These are phyloP conservation scores for Uropsilus gracilis DNA, from an alignment of 2,113 vertebrate genomes.

Conservation along the genomic window DNA sequence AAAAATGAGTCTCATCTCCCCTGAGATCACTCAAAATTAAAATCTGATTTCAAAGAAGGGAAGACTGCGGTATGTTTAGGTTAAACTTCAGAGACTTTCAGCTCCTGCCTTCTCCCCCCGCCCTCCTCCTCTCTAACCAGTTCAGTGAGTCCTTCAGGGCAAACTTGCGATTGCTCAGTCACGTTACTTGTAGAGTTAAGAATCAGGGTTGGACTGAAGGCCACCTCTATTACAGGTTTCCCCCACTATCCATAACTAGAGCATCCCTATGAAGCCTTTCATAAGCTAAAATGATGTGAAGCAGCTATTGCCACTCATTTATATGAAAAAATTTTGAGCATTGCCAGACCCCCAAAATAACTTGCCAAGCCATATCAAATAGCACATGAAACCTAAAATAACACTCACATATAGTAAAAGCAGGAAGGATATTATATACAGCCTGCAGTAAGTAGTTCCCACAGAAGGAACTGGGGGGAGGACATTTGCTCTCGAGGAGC, in stretches of 20 bases:
- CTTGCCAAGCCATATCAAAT: not conserved
- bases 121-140: not conserved
- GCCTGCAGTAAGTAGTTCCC: not conserved
- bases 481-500: not conserved
- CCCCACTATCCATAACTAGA: not conserved
- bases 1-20: constrained; percentile 65
- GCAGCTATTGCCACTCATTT: not conserved
- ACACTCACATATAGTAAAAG: no score
- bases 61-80: not conserved
- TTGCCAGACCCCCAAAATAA: not conserved
- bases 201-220: not conserved
- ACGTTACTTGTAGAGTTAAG: not conserved
- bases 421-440: not conserved
- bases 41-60: constrained; percentile 62
- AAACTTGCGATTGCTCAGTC: not conserved
- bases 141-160: not conserved
- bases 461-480: not conserved
- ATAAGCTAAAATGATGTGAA: not conserved
- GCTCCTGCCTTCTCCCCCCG: not conserved
- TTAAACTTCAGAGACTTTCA: not conserved
- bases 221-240: not conserved
- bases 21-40: constrained; percentile 53
- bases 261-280: not conserved
- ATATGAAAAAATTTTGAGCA: not conserved
- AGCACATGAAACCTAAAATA: not conserved